Evolutionary conservation across 2,888 invertebrate species (phyloP).

Genomic region (Ormyrus thymus): DNA sequence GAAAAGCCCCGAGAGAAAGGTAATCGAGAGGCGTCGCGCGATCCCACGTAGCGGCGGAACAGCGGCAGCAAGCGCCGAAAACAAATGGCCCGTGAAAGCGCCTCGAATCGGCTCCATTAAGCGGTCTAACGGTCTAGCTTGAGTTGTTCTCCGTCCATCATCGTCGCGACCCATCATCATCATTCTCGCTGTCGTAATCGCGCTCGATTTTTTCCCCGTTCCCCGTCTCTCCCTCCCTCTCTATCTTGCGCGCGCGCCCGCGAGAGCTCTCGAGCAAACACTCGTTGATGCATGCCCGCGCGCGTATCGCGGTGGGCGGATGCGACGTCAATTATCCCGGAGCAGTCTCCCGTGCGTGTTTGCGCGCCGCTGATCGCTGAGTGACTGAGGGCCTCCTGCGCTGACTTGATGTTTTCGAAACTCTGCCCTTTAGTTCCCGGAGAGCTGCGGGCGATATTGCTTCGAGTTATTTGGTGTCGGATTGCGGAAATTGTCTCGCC

Average conservation of each 20-base stretch:
- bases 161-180: slow-evolving; percentile 27
- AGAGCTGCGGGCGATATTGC: too few relatives aligned
- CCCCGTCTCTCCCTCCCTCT: neutral
- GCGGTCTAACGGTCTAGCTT: slow-evolving; percentile 14
- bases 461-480: too few relatives aligned
- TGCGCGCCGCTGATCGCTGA: neutral
- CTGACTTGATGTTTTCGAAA: slow-evolving; percentile 9
- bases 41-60: too few relatives aligned
- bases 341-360: neutral
- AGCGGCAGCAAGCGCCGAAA: slow-evolving; percentile 25
- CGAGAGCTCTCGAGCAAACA: slow-evolving; percentile 7
- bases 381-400: neutral
- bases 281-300: slow-evolving; percentile 5
- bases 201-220: neutral
- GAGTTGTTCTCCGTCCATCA: slow-evolving; percentile 30
- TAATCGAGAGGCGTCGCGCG: too few relatives aligned
- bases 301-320: slow-evolving; percentile 45
- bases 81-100: slow-evolving; percentile 52
- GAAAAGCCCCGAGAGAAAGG: too few relatives aligned
- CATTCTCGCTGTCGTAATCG: neutral
- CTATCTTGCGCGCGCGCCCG: neutral
- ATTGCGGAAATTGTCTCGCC: too few relatives aligned
- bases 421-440: neutral
- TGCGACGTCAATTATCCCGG: slow-evolving; percentile 49
- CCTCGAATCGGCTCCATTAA: slow-evolving; percentile 37